Conservation (phyloP, 2,797 vertebrate genomes). For the Dendrocincla tyrannina region DNA sequence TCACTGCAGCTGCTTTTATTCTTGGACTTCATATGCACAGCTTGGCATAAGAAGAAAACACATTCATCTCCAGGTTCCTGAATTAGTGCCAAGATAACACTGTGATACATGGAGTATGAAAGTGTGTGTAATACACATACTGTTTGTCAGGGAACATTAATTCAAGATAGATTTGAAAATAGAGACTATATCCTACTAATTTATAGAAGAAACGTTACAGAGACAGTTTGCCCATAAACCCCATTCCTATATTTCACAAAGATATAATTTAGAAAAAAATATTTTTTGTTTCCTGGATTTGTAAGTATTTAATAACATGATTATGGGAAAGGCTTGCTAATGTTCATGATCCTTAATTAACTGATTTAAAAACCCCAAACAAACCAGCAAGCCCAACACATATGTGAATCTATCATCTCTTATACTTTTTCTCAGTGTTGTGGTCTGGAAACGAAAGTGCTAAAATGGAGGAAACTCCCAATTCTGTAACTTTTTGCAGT, state of each 20-base stretch:
- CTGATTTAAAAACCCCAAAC: rapidly evolving
- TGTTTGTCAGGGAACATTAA: not conserved
- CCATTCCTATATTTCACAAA: not conserved
- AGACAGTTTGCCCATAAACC: not conserved
- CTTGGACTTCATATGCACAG: not conserved
- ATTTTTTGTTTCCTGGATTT: not conserved
- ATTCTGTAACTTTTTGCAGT: not conserved
- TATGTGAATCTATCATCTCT: not conserved
- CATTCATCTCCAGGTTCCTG: not conserved
- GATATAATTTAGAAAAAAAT: not conserved
- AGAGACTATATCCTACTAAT: not conserved
- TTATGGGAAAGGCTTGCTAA: not conserved
- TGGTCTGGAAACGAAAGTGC: not conserved
- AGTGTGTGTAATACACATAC: not conserved
- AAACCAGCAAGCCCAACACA: not conserved
- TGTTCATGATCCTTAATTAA: not conserved
- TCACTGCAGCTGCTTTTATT: not conserved
- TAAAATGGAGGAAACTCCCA: not conserved
- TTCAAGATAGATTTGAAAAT: not conserved
- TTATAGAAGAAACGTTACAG: not conserved
- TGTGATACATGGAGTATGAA: not conserved
- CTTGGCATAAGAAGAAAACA: not conserved
- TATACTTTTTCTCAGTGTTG: not conserved
- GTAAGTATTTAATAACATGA: not conserved
- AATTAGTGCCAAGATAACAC: not conserved